Conservation (phyloP, 2,113 vertebrate species). For the Oenanthe melanoleuca region DNA sequence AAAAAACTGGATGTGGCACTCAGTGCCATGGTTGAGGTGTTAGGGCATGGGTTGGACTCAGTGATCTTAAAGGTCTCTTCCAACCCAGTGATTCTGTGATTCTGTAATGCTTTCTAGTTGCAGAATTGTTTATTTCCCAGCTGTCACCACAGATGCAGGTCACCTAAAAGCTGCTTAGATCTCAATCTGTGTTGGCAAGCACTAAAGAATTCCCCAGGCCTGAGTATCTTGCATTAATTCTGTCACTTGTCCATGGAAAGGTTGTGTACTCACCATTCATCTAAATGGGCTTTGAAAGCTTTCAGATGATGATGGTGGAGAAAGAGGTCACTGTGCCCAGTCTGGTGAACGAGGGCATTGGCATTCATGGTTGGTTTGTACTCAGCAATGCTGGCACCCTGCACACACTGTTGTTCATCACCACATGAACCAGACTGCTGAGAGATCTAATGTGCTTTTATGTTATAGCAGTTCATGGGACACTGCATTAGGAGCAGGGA, state of each 20-base stretch:
- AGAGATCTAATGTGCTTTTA: not conserved
- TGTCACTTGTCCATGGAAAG: not conserved
- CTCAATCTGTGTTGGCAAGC: not conserved
- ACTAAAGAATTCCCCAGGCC: not conserved
- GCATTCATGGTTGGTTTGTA: not conserved
- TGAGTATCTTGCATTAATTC: not conserved
- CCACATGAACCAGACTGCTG: not conserved
- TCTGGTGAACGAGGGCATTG: fast-evolving
- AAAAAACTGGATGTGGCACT: too few relatives aligned
- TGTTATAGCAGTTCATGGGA: not conserved
- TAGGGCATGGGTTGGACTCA: too few relatives aligned
- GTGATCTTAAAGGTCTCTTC: too few relatives aligned
- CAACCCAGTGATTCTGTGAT: too few relatives aligned
- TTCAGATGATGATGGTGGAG: not conserved
- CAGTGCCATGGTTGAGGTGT: too few relatives aligned
- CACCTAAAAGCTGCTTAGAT: not conserved
- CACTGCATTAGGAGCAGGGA: not conserved
- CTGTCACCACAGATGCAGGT: not conserved
- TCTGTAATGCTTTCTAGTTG: not conserved
- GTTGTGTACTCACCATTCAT: not conserved
- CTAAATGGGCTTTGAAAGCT: not conserved
- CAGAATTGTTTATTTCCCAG: not conserved
- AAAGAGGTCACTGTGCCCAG: not conserved
- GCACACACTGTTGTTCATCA: not conserved
- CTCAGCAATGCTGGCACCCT: not conserved